Evolutionary conservation across 1,140 invertebrate species (phyloP).

Genomic region (Leptinotarsa lineolata): DNA sequence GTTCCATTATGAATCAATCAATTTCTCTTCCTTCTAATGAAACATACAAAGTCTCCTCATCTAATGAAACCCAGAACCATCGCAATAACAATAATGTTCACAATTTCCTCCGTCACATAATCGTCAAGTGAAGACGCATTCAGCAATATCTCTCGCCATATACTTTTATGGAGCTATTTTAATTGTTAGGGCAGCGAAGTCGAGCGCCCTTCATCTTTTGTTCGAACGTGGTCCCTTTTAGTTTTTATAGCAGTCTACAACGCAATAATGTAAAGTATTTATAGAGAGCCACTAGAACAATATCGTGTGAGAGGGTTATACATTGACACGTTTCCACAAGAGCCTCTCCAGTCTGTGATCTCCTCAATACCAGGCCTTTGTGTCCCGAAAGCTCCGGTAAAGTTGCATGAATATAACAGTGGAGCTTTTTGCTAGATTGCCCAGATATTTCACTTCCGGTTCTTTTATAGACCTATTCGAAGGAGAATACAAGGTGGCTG

Average conservation of each 20-base stretch:
- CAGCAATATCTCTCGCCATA: constrained; percentile 12
- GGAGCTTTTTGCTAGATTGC: constrained; percentile 33
- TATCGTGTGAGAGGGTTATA: constrained; percentile 28
- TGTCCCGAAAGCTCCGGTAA: constrained; percentile 27
- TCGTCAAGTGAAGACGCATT: constrained; percentile 14
- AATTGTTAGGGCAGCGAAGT: constrained; percentile 14
- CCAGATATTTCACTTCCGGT: constrained; percentile 34
- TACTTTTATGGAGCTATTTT: constrained; percentile 9
- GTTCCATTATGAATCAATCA: neutral
- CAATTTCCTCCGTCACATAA: neutral
- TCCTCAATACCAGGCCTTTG: constrained; percentile 33
- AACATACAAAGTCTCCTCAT: neutral
- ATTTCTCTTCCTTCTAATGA: neutral
- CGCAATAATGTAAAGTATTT: constrained; percentile 30
- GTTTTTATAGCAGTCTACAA: constrained; percentile 12
- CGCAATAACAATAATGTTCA: neutral
- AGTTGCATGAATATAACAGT: constrained; percentile 33
- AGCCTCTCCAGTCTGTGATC: constrained; percentile 32
- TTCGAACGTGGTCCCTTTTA: constrained; percentile 11
- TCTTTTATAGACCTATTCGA: constrained; percentile 23
- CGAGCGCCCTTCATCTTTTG: constrained; percentile 16
- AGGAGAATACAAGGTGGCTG: neutral
- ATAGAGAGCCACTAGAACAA: constrained; percentile 37
- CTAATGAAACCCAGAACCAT: neutral
- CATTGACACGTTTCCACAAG: constrained; percentile 32